Evolutionary conservation across 2,797 vertebrate genomes (phyloP).

Genomic region (Numenius phaeopus): DNA sequence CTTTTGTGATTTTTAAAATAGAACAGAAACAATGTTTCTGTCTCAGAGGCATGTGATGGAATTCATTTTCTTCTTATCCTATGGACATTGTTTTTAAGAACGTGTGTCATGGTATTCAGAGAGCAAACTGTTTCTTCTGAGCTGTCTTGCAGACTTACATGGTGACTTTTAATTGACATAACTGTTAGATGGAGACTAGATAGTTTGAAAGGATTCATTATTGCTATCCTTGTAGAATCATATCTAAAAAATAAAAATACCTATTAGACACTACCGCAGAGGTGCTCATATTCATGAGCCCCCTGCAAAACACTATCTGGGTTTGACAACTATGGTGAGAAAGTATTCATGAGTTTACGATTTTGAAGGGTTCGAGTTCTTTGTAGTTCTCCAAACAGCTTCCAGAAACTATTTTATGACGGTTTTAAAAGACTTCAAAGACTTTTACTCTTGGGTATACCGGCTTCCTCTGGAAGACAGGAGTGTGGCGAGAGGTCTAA

Average conservation of each 20-base stretch:
- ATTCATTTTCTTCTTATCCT: neutral
- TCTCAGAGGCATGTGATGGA: neutral
- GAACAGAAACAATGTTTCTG: neutral
- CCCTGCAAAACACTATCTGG: neutral
- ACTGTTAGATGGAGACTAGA: neutral
- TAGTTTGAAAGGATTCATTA: conserved; percentile 1
- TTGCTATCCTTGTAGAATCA: neutral
- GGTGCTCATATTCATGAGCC: conserved; percentile 8
- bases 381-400: conserved; percentile 50
- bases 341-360: neutral
- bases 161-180: conserved; percentile 1
- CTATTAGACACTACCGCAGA: conserved; percentile 6
- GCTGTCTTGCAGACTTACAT: neutral
- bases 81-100: neutral
- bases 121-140: neutral
- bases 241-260: neutral
- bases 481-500: neutral
- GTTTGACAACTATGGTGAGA: neutral
- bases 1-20: neutral
- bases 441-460: conserved; percentile 28
- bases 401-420: conserved; percentile 55
- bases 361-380: conserved; percentile 45
- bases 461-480: conserved; percentile 30
- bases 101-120: neutral
- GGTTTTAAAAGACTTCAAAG: conserved; percentile 59